phyloP scores from a whole-genome alignment of 2,113 vertebrate genomes.

The Hemicordylus capensis region DNA sequence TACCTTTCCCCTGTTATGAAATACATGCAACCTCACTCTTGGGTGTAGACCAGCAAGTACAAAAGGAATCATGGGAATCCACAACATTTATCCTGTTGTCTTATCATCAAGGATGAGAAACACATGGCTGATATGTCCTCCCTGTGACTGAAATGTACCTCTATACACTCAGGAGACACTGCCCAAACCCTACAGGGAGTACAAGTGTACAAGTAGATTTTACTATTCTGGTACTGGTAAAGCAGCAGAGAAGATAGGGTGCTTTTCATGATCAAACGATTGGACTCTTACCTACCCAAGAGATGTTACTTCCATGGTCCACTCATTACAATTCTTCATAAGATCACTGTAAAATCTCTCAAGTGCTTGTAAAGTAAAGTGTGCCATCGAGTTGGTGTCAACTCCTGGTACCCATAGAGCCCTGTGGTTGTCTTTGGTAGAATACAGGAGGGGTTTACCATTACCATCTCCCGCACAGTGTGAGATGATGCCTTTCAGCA shows the following conservation, averaged over 20 bases:
- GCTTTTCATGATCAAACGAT: background rate
- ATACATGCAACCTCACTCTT: background rate
- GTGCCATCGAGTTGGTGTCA: too few species aligned
- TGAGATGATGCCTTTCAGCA: too few species aligned
- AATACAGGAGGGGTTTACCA: too few species aligned
- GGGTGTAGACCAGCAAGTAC: background rate
- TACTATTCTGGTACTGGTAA: background rate
- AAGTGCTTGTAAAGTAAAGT: too few species aligned
- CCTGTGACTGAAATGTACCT: background rate
- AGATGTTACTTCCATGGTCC: background rate
- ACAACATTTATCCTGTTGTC: background rate
- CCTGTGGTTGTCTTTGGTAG: too few species aligned
- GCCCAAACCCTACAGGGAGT: too few species aligned
- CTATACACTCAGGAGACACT: background rate
- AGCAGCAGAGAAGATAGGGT: background rate
- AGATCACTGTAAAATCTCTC: background rate
- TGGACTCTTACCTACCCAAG: background rate
- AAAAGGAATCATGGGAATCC: background rate
- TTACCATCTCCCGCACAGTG: too few species aligned
- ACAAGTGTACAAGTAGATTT: too few species aligned
- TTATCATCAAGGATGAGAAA: background rate
- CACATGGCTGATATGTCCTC: background rate
- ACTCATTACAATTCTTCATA: background rate
- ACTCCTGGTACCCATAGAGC: too few species aligned
- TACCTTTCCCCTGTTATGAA: background rate